Base-by-base conservation (phyloP, 2,113 vertebrate species). In the Dendrocopos noguchii region DNA sequence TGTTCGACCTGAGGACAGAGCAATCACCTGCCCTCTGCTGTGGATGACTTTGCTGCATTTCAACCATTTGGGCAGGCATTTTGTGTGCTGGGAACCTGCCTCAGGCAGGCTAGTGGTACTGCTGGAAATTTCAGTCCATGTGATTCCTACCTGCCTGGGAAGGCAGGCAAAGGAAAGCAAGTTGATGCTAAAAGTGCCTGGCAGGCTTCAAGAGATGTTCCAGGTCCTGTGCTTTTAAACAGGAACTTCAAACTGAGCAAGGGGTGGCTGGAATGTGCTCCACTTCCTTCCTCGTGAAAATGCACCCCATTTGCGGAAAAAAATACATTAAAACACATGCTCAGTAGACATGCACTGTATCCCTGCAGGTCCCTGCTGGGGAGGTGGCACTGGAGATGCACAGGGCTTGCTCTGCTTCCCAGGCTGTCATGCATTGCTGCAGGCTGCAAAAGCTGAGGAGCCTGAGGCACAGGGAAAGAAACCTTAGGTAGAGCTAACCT, bases 41-140 rank as follows among this genome's bases (percentile, higher is more conserved):
- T 2, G 0, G 9, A 16, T 39, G 64, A n/a, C 71, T 82, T 80
- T 53, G 42, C 59, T 1, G 0, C 15, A 18, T 67, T 91, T 71
- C 0, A 0, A 6, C 65, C 2, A 0, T 71, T 74, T 20, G 19
- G 17, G 68, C 68, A 74, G 82, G 39, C 5, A 0, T 71, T 85
- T 71, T 77, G 16, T 4, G 4, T 68, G 83, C 85, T 1, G 0
- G 28, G 76, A 52, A 25, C 73, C 33, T 88, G 88, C 86, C 82
- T 39, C 9, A 3, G 84, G 76, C 79, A 91, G 56, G 19, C 47
- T 77, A 76, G 64, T 0, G 14, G 20, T 67, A 76, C 31, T 84
- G 76, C 81, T 84, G 79, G 27, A 73, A 80, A 52, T 71, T 87
- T 55, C 52, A 85, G 64, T n/a, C 55, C 46, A 2, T 55, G 59